Base-by-base conservation (phyloP, 2,797 vertebrate genomes). In the Neopelma chrysocephalum region DNA sequence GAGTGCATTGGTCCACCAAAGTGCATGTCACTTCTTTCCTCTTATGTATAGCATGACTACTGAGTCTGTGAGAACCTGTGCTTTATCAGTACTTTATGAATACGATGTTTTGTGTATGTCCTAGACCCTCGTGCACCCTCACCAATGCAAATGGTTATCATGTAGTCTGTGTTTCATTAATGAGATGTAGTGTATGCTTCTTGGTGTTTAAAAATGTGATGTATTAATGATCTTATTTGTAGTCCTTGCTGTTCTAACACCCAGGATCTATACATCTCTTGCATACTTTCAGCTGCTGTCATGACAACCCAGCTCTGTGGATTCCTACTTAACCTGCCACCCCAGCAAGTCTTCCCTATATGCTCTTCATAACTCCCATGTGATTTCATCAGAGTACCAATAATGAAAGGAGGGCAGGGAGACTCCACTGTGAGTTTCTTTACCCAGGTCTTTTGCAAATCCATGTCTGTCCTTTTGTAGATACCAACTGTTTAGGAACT, bases 221-320 rank as follows among this genome's bases (percentile, higher is more conserved):
- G 31, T 92, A 84, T 85, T 96, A 90, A 93, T 68, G 56, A 82
- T 80, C 48, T 94, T 87, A 82, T 80, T 94, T 95, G 94, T 80
- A 93, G 90, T 89, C 91, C 48, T 87, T 82, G 75, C 91, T 93
- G 57, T 90, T 91, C 68, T 93, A 73, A 94, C 75, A 60, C 69
- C 77, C 81, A 89, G 88, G 93, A 95, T 96, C 93, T 96, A 80
- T 94, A 90, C 90, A 50, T 94, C 91, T 94, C 93, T 94, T 95
- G 90, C 94, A 95, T 96, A 93, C 88, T 94, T 91, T 87, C 94
- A 94, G 88, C 94, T 96, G 96, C 95, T 96, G 95, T 96, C 95
- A 96, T 97, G 96, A 96, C 96, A 96, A 96, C 95, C 93, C 91
- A 88, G 93, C 90, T 96, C 96, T 90, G 82, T 94, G 94, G 95